A percentile compares a stretch with the other conserved stretches of the same genome.
phyloP scores from a whole-genome alignment of 2,888 invertebrate species.

The Chymomyza amoena region DNA sequence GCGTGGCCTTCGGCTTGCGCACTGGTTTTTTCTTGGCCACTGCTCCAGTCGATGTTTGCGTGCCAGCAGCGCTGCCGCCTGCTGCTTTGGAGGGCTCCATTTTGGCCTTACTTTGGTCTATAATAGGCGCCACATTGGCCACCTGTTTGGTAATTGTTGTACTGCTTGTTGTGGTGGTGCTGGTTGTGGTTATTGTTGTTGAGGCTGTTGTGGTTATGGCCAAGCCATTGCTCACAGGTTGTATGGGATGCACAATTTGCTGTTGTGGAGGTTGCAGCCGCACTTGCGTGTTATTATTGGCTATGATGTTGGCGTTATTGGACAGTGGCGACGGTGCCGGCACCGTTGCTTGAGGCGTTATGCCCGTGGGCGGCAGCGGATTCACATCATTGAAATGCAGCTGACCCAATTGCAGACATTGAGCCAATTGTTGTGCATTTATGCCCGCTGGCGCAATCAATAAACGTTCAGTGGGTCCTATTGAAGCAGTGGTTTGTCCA shows the following conservation, averaged over 20 bases:
- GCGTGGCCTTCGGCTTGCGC: conserved; percentile 68
- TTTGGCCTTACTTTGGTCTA: conserved; percentile 78
- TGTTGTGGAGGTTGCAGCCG: conserved; percentile 75
- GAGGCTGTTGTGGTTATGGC: conserved; percentile 56
- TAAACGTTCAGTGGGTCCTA: conserved; percentile 77
- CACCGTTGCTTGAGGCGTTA: conserved; percentile 22
- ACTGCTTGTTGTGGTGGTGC: conserved; percentile 54
- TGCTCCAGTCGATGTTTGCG: conserved; percentile 48
- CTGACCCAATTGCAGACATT: conserved; percentile 78
- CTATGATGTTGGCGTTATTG: conserved; percentile 34
- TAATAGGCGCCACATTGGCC: conserved; percentile 78
- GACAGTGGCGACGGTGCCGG: conserved; percentile 3
- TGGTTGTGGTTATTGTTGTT: conserved; percentile 54
- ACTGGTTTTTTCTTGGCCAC: conserved; percentile 75
- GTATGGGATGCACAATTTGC: conserved; percentile 77
- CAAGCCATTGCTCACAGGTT: conserved; percentile 63
- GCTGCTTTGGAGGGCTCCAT: conserved; percentile 51
- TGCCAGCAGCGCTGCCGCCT: background rate
- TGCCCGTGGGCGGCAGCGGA: conserved; percentile 52
- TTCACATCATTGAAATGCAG: conserved; percentile 79
- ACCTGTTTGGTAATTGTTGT: conserved; percentile 76
- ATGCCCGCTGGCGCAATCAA: conserved; percentile 79
- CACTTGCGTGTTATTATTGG: conserved; percentile 32
- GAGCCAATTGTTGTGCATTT: conserved; percentile 78
- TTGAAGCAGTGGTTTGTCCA: conserved; percentile 77